These are phyloP conservation scores for Calliphora vicina DNA, from an alignment of 1,140 invertebrate species.

Conservation along the genomic window DNA sequence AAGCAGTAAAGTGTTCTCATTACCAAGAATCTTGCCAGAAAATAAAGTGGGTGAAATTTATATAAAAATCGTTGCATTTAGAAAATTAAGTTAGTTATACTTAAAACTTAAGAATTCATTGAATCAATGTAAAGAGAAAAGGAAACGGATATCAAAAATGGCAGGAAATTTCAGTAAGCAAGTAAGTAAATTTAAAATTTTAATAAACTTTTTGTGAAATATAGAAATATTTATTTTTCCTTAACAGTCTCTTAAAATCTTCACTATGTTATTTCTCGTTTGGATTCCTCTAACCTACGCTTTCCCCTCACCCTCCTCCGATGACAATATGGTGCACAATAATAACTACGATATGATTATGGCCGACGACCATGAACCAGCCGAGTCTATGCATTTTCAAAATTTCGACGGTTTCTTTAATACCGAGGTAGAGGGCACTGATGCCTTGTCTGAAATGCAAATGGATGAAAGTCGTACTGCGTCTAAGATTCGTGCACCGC, in stretches of 20 bases:
- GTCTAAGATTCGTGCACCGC: constrained; percentile 47
- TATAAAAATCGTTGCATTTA: background rate
- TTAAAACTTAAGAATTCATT: background rate
- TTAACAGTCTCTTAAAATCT: background rate
- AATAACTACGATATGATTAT: constrained; percentile 56
- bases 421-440: constrained; percentile 44
- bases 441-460: constrained; percentile 53
- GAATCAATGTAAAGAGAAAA: background rate
- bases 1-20: background rate
- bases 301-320: background rate
- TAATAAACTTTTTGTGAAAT: too few species aligned
- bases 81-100: background rate
- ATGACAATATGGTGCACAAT: background rate
- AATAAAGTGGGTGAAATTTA: background rate
- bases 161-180: constrained; percentile 5
- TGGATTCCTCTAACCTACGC: background rate
- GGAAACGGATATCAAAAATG: background rate
- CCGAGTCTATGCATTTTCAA: constrained; percentile 56
- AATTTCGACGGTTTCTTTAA: constrained; percentile 56
- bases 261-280: background rate
- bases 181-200: background rate
- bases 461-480: constrained; percentile 50
- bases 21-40: background rate
- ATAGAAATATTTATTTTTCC: too few species aligned
- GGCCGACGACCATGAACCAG: constrained; percentile 57